Percentiles rank a stretch among this genome's conserved stretches.
Conservation (phyloP, 2,888 invertebrate genomes). For the Thysanoteuthis rhombus region DNA sequence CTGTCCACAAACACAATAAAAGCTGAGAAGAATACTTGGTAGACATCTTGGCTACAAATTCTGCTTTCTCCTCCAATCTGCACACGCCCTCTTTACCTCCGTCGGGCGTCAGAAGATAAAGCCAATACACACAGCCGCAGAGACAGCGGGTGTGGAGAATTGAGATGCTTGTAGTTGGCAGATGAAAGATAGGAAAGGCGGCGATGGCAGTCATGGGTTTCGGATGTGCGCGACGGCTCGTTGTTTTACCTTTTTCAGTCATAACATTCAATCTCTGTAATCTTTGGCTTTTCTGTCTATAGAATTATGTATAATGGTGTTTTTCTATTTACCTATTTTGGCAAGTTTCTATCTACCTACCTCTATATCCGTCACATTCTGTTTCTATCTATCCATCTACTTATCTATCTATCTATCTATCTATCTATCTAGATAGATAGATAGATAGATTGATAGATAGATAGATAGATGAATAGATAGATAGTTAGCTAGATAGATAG, state of each 20-base stretch:
- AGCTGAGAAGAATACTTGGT: neutral
- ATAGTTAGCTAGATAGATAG: too few species aligned
- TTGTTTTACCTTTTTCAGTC: too few species aligned
- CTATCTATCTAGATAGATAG: neutral
- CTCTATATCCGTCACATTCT: neutral
- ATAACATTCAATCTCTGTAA: too few species aligned
- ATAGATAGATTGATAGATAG: neutral
- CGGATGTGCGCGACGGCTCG: too few species aligned
- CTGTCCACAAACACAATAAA: neutral
- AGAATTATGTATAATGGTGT: too few species aligned
- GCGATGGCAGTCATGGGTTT: too few species aligned
- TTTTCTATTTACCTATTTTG: too few species aligned
- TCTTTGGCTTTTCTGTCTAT: too few species aligned
- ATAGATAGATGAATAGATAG: neutral
- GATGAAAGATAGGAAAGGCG: too few species aligned
- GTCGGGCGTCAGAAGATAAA: neutral
- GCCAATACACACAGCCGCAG: neutral
- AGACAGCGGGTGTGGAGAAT: neutral
- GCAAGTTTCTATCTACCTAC: neutral
- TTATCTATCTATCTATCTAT: neutral
- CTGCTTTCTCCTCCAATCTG: neutral
- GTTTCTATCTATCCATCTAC: neutral
- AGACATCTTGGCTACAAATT: neutral
- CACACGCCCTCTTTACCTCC: neutral
- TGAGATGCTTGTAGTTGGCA: neutral